phyloP scores from a whole-genome alignment of 2,113 vertebrate species.

The Equus przewalskii region DNA sequence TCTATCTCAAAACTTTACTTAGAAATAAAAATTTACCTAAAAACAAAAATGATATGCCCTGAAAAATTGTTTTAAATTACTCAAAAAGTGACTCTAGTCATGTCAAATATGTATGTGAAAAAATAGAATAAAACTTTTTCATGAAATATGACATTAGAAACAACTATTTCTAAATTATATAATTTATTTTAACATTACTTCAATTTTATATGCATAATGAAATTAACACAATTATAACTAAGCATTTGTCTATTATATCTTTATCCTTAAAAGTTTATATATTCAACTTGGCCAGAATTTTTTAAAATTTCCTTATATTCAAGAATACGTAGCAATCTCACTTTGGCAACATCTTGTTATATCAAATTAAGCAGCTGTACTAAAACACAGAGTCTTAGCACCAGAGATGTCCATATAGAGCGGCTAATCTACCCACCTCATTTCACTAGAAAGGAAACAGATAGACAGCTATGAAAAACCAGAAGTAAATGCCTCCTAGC shows the following conservation, averaged over 20 bases:
- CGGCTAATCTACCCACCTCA: not conserved
- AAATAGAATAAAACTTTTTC: not conserved
- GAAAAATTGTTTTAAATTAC: not conserved
- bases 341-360: not conserved
- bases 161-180: not conserved
- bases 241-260: not conserved
- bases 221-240: not conserved
- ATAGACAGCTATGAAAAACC: not conserved
- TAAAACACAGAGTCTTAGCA: not conserved
- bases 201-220: not conserved
- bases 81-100: not conserved
- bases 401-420: not conserved
- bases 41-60: not conserved
- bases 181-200: not conserved
- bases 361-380: not conserved
- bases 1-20: not conserved
- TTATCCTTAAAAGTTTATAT: not conserved
- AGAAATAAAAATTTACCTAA: not conserved
- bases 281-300: not conserved
- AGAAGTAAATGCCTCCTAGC: not conserved
- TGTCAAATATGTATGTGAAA: not conserved
- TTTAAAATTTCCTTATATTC: not conserved
- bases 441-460: not conserved
- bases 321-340: not conserved
- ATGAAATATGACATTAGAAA: not conserved